Evolutionary conservation across 1,140 invertebrate genomes (phyloP), one percentile per base, ranked within the genome.

Genomic region (Batillaria attramentaria): DNA sequence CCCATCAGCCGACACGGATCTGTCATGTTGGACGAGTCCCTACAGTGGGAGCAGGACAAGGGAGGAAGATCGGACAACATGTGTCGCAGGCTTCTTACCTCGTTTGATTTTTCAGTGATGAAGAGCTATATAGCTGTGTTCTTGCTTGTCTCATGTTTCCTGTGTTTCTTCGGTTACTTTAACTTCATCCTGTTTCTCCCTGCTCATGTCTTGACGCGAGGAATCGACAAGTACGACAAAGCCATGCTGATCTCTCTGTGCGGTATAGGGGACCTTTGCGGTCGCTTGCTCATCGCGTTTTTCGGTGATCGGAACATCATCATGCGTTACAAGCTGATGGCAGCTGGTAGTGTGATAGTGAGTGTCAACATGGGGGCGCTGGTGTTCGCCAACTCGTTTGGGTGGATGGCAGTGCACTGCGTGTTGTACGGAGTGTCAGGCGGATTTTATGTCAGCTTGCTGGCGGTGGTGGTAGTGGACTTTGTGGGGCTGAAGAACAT

Each of bases 151-250:
- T 73, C 85, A 2, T 85, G 79, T 31, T 88, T 89, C 78, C 50
- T 89, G 0, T 77, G 81, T 24, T 88, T 88, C 78, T 85, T 88
- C 57, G 87, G 88, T 28, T 84, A 86, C 81, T 88, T 88, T 68
- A 89, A 87, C 77, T 86, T 86, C 65, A 82, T 89, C 43, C 65
- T 89, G 28, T 88, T 89, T 68, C 79, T 89, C 76, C 88, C 88
- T 16, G 35, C 77, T 13, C 78, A 81, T 46, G 82, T 79, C 16
- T 1, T 39, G 4, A 54, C 65, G 28, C 77, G 80, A 28, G 85
- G 83, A 20, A 80, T 86, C 18, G 62, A 35, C 1, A 79, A 81
- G 13, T 87, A 83, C 76, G 81, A 87, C 18, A 86, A 80, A 54
- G 86, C 88, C 1, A 76, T 82, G 37, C 74, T 89, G 13, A 82